Evolutionary conservation across 35 echinoderm and acorn worm genomes (phyloP).

Genomic region (Amphiura filiformis): DNA sequence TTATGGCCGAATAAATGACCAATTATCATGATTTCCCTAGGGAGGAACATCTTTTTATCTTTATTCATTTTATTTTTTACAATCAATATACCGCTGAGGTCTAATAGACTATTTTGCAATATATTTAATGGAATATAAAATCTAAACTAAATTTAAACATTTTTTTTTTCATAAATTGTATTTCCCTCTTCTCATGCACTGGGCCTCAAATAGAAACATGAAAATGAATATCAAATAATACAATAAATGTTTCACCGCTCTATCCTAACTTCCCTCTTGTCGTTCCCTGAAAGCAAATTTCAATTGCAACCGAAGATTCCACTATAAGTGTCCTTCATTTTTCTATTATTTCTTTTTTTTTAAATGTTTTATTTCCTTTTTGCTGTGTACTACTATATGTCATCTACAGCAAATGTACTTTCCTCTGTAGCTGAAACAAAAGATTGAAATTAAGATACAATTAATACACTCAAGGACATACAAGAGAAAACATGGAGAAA

Average conservation of each 20-base stretch:
- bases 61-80: background rate
- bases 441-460: background rate
- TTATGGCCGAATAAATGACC: background rate
- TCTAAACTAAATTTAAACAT: background rate
- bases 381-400: background rate
- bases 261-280: too few relatives aligned
- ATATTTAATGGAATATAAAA: background rate
- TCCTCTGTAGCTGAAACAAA: background rate
- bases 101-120: background rate
- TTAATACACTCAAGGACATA: background rate
- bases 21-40: background rate
- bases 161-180: background rate
- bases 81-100: background rate
- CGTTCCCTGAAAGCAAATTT: too few relatives aligned
- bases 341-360: background rate
- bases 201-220: too few relatives aligned
- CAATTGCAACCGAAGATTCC: too few relatives aligned
- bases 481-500: too few relatives aligned
- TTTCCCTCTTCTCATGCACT: background rate
- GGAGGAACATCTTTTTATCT: too few relatives aligned
- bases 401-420: background rate
- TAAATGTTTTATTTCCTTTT: too few relatives aligned
- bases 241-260: too few relatives aligned
- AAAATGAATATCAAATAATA: too few relatives aligned
- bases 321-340: background rate